Conservation (phyloP, 2,888 invertebrate species). For the Andrena trimmerana region DNA sequence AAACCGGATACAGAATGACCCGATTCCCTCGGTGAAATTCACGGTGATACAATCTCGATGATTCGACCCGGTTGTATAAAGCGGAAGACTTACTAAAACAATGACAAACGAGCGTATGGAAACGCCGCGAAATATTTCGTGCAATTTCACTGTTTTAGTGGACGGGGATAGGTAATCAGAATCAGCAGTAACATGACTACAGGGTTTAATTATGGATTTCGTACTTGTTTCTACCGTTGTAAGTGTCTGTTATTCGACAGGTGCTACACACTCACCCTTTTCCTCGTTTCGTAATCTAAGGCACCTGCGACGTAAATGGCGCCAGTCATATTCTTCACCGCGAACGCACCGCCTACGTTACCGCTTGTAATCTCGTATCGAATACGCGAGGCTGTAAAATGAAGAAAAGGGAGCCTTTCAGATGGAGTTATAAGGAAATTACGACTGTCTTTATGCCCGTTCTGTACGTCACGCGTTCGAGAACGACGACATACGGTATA, state of each 20-base stretch:
- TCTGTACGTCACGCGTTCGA: not conserved
- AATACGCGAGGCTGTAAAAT: slow-evolving; percentile 95
- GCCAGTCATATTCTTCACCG: slow-evolving; percentile 99
- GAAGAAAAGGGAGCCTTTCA: slow-evolving; percentile 46
- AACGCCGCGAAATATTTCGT: slow-evolving; percentile 12
- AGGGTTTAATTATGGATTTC: slow-evolving; percentile 30
- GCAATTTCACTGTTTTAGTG: slow-evolving; percentile 20
- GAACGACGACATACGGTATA: not conserved
- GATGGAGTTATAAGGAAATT: not conserved
- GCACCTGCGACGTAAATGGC: slow-evolving; percentile 99
- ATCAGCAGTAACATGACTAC: slow-evolving; percentile 6
- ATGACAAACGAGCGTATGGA: slow-evolving; percentile 12
- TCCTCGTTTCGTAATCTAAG: slow-evolving; percentile 97
- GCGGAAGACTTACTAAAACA: slow-evolving; percentile 17
- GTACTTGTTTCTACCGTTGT: not conserved
- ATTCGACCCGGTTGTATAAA: not conserved
- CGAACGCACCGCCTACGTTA: slow-evolving; percentile 99
- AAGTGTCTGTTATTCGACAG: slow-evolving; percentile 3
- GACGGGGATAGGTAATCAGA: slow-evolving; percentile 18
- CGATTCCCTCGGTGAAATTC: slow-evolving; percentile 13
- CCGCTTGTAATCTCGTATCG: slow-evolving; percentile 99
- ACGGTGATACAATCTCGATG: not conserved
- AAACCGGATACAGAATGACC: not conserved
- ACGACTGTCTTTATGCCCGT: not conserved
- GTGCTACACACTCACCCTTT: slow-evolving; percentile 91